These are phyloP conservation scores for Eleutherodactylus coqui DNA, from an alignment of 2,797 vertebrate genomes.

Conservation along the genomic window DNA sequence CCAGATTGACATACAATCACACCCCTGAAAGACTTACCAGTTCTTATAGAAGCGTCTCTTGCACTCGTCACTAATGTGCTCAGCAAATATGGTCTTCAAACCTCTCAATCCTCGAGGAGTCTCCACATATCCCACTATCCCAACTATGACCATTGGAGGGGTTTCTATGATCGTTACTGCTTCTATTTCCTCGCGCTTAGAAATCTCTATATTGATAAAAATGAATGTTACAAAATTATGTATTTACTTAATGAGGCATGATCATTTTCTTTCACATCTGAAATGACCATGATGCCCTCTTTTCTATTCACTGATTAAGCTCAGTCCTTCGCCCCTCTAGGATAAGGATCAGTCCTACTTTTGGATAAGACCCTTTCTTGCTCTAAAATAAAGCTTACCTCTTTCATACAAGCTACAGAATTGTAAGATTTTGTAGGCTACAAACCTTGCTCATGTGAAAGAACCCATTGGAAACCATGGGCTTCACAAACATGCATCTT, in stretches of 20 bases:
- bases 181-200: conserved; percentile 91
- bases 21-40: conserved; percentile 77
- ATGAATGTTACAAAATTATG: background rate
- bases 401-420: too few relatives aligned
- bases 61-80: conserved; percentile 93
- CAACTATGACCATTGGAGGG: conserved; percentile 87
- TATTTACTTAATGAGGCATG: background rate
- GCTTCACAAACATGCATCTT: too few relatives aligned
- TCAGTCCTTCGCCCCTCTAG: background rate
- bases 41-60: conserved; percentile 92
- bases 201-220: conserved; percentile 77
- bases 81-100: conserved; percentile 92
- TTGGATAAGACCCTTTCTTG: background rate
- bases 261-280: background rate
- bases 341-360: background rate
- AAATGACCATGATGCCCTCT: background rate
- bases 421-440: too few relatives aligned
- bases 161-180: conserved; percentile 93
- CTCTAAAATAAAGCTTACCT: background rate
- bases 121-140: conserved; percentile 87
- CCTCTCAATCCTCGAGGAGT: conserved; percentile 84
- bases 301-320: background rate
- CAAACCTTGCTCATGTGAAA: too few relatives aligned
- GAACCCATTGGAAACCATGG: too few relatives aligned
- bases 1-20: too few relatives aligned